These are phyloP conservation scores for Seriola rivoliana DNA, from an alignment of 2,113 vertebrate genomes.

Conservation along the genomic window DNA sequence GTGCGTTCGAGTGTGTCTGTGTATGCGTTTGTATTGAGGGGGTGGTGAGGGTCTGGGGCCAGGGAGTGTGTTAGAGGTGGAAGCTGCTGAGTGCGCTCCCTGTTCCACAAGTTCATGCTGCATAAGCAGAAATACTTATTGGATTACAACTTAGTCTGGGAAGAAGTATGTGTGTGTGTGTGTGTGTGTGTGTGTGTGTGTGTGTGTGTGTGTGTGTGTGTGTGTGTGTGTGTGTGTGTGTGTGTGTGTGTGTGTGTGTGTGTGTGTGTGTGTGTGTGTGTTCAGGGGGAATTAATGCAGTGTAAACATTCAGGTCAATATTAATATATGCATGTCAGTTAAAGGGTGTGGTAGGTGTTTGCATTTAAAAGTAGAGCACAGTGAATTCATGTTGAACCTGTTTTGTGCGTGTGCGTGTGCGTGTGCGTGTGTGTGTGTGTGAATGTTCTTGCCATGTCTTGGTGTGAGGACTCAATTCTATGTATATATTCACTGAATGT, in stretches of 20 bases:
- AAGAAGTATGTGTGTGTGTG: slow-evolving; percentile 16
- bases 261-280: slow-evolving; percentile 30
- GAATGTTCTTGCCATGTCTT: no score
- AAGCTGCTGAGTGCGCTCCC: slow-evolving; percentile 73
- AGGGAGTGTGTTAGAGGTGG: slow-evolving; percentile 45
- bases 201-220: background rate
- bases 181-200: slow-evolving; percentile 30
- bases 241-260: slow-evolving; percentile 2
- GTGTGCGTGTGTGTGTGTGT: slow-evolving; percentile 14
- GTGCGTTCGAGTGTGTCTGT: background rate
- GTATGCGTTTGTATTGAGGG: background rate
- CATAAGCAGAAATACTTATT: slow-evolving; percentile 73
- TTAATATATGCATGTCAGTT: slow-evolving; percentile 61
- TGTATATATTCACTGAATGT: background rate
- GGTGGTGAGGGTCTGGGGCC: slow-evolving; percentile 1
- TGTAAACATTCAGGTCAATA: slow-evolving; percentile 62
- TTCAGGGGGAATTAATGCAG: slow-evolving; percentile 45
- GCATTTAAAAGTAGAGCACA: slow-evolving; percentile 43
- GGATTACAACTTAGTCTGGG: slow-evolving; percentile 70
- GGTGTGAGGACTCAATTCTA: background rate
- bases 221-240: slow-evolving; percentile 43
- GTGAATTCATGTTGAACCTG: slow-evolving; percentile 15
- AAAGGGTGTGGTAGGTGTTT: slow-evolving; percentile 35
- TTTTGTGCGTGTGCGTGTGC: slow-evolving; percentile 20
- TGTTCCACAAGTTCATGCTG: slow-evolving; percentile 70